Evolutionary conservation across 2,888 invertebrate species (phyloP).

Genomic region (Congeria kusceri): DNA sequence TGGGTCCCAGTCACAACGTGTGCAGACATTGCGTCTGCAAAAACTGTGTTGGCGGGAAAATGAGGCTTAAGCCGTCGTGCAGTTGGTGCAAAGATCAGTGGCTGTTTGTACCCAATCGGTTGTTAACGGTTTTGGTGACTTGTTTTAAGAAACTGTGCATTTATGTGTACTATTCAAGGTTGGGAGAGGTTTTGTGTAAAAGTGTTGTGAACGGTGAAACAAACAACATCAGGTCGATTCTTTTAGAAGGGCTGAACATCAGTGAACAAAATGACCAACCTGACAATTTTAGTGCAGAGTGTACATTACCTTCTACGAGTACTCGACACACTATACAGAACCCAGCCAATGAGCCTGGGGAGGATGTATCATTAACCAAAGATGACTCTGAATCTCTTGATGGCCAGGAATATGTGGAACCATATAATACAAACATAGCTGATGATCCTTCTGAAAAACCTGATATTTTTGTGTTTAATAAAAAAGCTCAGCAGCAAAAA

Average conservation of each 20-base stretch:
- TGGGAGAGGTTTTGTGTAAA: conserved; percentile 67
- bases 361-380: not conserved
- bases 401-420: too few species aligned
- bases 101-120: conserved; percentile 93
- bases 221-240: conserved; percentile 72
- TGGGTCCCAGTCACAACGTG: conserved; percentile 90
- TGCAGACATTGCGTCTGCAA: conserved; percentile 96
- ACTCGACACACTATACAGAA: not conserved
- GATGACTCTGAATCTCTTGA: too few species aligned
- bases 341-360: not conserved
- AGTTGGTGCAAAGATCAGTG: conserved; percentile 94
- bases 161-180: conserved; percentile 88
- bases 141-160: conserved; percentile 96
- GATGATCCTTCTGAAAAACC: too few species aligned
- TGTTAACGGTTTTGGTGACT: conserved; percentile 92
- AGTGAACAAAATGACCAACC: conserved; percentile 57
- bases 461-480: not conserved
- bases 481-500: not conserved
- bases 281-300: not conserved
- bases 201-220: conserved; percentile 73
- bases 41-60: conserved; percentile 93
- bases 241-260: conserved; percentile 77
- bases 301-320: not conserved
- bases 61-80: conserved; percentile 94
- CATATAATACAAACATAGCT: too few species aligned